phyloP scores from a whole-genome alignment of 2,888 invertebrate genomes.

The Agrilus biguttatus region DNA sequence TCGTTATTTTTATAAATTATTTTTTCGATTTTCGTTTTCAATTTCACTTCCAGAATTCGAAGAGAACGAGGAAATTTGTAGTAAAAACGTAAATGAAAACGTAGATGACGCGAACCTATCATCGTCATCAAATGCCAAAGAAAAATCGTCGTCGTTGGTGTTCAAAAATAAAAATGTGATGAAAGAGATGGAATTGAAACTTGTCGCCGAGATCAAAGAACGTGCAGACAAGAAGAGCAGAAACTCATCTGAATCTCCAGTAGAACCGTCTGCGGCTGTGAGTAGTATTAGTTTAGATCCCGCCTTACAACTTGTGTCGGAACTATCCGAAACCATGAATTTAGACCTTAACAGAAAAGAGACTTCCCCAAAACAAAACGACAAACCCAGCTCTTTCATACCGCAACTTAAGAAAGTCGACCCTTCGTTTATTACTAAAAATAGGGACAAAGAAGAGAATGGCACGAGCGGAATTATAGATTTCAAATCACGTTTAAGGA shows the following conservation, averaged over 20 bases:
- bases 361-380: conserved; percentile 16
- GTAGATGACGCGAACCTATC: not conserved
- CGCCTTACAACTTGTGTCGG: conserved; percentile 65
- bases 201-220: conserved; percentile 75
- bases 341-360: conserved; percentile 30
- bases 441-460: conserved; percentile 38
- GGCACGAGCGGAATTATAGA: conserved; percentile 53
- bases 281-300: conserved; percentile 51
- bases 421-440: conserved; percentile 38
- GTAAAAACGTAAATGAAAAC: too few species aligned
- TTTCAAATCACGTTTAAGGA: conserved; percentile 69
- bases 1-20: too few species aligned
- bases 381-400: conserved; percentile 42
- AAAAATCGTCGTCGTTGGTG: conserved; percentile 26
- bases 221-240: conserved; percentile 52
- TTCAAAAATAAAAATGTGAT: conserved; percentile 42
- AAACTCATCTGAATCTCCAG: conserved; percentile 39
- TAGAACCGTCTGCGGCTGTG: conserved; percentile 28
- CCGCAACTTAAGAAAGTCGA: conserved; percentile 64
- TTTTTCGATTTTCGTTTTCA: too few species aligned
- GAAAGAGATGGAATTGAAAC: conserved; percentile 73
- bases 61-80: too few species aligned
- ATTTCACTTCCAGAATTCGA: too few species aligned
- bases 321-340: conserved; percentile 72
- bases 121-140: conserved; percentile 14